phyloP scores from a whole-genome alignment of 2,113 vertebrate species.

The Arizona elegans region DNA sequence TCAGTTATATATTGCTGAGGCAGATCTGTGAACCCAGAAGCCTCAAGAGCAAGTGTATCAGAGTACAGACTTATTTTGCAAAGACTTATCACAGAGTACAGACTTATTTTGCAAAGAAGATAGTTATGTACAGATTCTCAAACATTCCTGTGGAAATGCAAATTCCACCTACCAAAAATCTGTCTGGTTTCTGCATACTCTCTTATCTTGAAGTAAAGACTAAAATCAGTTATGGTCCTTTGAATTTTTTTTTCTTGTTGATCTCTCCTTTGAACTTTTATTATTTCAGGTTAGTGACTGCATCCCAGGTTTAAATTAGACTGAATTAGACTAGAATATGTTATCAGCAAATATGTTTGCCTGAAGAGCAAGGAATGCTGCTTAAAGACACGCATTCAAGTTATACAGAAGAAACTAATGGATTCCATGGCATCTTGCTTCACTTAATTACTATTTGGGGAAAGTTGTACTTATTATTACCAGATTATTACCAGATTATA shows the following conservation, averaged over 20 bases:
- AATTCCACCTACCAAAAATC: neutral
- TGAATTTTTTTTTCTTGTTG: neutral
- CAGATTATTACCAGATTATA: neutral
- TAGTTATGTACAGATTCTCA: neutral
- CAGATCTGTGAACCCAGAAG: neutral
- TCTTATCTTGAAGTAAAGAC: constrained; percentile 2
- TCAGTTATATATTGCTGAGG: neutral
- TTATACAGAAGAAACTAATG: neutral
- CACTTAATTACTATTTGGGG: neutral
- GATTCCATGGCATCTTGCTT: neutral
- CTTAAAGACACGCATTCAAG: neutral
- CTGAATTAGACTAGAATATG: neutral
- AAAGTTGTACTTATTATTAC: neutral
- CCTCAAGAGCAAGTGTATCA: neutral
- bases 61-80: neutral
- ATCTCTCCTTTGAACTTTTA: constrained; percentile 8
- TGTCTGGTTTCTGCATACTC: neutral
- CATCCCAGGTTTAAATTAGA: neutral
- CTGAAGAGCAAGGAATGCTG: neutral
- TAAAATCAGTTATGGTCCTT: neutral
- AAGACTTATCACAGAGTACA: neutral
- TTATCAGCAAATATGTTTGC: neutral
- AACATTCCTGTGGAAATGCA: neutral
- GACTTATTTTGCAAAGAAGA: neutral
- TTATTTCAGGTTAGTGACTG: neutral